Conservation (phyloP, 2,113 vertebrate species). For the Elephantulus edwardii region DNA sequence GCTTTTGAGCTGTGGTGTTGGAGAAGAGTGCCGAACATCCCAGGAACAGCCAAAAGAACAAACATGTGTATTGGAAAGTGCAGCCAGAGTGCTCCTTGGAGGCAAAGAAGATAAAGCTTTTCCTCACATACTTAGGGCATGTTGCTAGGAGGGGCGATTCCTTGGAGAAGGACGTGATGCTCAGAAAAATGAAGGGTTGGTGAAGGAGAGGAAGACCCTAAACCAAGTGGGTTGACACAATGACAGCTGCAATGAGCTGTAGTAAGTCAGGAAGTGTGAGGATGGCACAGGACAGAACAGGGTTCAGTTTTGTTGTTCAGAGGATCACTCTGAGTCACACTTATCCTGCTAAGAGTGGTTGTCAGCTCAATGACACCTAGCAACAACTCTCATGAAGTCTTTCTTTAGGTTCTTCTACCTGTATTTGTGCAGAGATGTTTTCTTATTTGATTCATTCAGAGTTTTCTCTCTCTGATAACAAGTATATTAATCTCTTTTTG, state of each 20-base stretch:
- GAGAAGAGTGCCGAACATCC: too few relatives aligned
- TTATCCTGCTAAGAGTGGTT: too few relatives aligned
- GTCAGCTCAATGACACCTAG: background rate
- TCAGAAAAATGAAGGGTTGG: too few relatives aligned
- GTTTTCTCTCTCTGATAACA: background rate
- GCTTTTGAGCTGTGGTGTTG: background rate
- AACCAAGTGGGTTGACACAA: background rate
- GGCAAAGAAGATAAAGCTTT: too few relatives aligned
- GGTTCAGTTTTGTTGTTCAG: background rate
- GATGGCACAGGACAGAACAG: background rate
- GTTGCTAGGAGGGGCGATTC: too few relatives aligned
- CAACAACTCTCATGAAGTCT: background rate
- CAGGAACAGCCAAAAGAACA: too few relatives aligned
- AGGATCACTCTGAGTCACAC: background rate
- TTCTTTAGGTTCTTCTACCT: slow-evolving; percentile 10
- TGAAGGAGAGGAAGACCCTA: background rate
- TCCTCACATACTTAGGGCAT: background rate
- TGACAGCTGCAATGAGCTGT: background rate
- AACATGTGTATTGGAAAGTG: too few relatives aligned
- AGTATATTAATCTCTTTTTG: background rate
- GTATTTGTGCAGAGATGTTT: background rate
- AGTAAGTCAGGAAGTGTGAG: background rate
- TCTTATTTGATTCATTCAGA: background rate
- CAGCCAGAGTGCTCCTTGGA: too few relatives aligned
- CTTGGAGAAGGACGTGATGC: too few relatives aligned